Base-by-base conservation (phyloP, 2,113 vertebrate species). In the Eira barbara region DNA sequence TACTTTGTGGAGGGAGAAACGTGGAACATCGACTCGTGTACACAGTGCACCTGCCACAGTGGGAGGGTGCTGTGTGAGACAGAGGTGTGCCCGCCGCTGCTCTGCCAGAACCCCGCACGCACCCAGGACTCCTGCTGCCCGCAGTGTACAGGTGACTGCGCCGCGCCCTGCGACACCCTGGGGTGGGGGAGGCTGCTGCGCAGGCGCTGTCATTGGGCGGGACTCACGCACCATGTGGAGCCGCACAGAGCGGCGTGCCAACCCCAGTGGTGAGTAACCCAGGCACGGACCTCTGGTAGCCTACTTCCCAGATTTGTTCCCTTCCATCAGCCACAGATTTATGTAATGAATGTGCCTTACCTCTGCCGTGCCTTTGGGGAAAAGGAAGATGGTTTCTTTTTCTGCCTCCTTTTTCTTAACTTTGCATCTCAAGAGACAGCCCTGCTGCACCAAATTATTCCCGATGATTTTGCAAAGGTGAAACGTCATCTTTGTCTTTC, bases 41-140 rank as follows among this genome's bases (percentile, higher is more conserved):
- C 99, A 0, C 99, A 99, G 79, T 99, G 99, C 85, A 99, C 99
- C 0, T 99, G 99, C 97, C 99, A 99, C 97, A 99, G 99, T 0
- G 99, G 99, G n/a, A 99, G 99, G 18, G 99, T 99, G 87, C 98
- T 99, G 25, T 99, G 99, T 76, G 99, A 99, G 98, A 99, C 99
- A 0, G 99, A 99, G 98, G 99, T 99, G 95, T 99, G 99, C 55
- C 99, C 99, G 0, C 99, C 99, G 0, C 98, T 99, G 84, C 99
- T 99, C 25, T 99, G 99, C 98, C 99, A 99, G 98, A 99, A 97
- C 93, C 99, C 99, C n/a, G 98, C 99, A 2, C 99, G 99, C 81
- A 99, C 99, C 0, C 99, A 99, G 97, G 99, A 99, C 94, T 99
- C 99, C 90, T 99, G 99, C 98, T 99, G 99, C 90, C 99, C 99